Conservation (phyloP, 92 coral and sea anemone species). For the Epizoanthus rinbou region DNA sequence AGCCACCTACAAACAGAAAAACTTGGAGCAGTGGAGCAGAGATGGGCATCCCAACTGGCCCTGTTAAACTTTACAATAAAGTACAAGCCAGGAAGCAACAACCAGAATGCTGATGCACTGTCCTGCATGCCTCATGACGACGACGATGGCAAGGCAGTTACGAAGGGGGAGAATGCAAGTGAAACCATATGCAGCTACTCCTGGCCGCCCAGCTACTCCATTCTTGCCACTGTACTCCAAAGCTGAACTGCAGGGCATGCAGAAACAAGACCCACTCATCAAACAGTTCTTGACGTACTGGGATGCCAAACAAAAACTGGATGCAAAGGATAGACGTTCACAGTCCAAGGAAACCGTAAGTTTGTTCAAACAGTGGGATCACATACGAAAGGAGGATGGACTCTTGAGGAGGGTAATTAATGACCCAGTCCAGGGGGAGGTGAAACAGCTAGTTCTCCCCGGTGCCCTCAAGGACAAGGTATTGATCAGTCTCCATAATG, state of each 20-base stretch:
- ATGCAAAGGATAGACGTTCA: slow-evolving; percentile 7
- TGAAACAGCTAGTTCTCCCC: slow-evolving; percentile 45
- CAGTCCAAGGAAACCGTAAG: slow-evolving; percentile 7
- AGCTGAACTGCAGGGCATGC: slow-evolving; percentile 6
- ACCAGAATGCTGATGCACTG: slow-evolving; percentile 63
- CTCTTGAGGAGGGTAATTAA: slow-evolving; percentile 10
- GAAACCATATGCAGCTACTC: slow-evolving; percentile 6
- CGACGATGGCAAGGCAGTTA: too few species aligned
- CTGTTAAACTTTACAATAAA: slow-evolving; percentile 54
- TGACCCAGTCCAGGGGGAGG: slow-evolving; percentile 28
- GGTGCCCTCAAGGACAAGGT: slow-evolving; percentile 38
- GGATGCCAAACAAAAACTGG: slow-evolving; percentile 22
- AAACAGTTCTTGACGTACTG: slow-evolving; percentile 31
- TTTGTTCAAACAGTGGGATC: slow-evolving; percentile 43
- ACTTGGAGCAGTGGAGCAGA: slow-evolving; percentile 63
- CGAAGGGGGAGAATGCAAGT: slow-evolving; percentile 16
- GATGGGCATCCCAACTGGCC: slow-evolving; percentile 71
- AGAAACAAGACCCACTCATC: slow-evolving; percentile 22
- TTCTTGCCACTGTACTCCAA: slow-evolving; percentile 34
- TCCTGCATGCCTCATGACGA: slow-evolving; percentile 47
- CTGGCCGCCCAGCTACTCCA: background rate
- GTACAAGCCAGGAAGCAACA: slow-evolving; percentile 54
- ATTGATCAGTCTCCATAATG: slow-evolving; percentile 41
- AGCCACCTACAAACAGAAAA: slow-evolving; percentile 59
- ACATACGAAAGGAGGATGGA: slow-evolving; percentile 5